Conservation (phyloP, 2,113 vertebrate genomes). For the Paramormyrops kingsleyae region DNA sequence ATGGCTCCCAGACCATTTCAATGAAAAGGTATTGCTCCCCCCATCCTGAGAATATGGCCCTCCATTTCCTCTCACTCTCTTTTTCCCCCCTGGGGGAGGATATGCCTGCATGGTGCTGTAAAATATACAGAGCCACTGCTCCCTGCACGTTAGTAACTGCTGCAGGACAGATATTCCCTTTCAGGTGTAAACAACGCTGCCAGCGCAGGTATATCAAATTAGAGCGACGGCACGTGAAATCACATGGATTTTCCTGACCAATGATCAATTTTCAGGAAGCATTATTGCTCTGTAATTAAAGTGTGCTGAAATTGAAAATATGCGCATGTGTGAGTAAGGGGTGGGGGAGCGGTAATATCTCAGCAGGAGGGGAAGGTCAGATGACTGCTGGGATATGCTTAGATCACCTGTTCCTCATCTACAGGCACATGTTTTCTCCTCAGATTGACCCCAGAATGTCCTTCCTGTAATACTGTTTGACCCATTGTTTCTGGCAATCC, state of each 20-base stretch:
- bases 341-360: not conserved
- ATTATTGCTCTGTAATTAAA: slow-evolving; percentile 32
- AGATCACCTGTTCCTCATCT: not conserved
- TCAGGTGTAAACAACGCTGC: not conserved
- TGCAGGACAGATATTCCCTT: not conserved
- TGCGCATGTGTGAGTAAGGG: not conserved
- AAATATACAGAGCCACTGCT: not conserved
- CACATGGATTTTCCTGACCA: slow-evolving; percentile 30
- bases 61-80: not conserved
- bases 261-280: slow-evolving; percentile 37
- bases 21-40: slow-evolving; percentile 1
- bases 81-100: slow-evolving; percentile 16
- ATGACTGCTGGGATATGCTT: not conserved
- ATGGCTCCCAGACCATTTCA: slow-evolving; percentile 21
- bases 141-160: not conserved
- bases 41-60: not conserved
- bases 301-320: slow-evolving; percentile 21
- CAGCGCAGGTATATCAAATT: slow-evolving; percentile 28
- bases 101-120: not conserved
- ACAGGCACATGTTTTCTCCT: not conserved
- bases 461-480: not conserved
- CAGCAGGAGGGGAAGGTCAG: not conserved
- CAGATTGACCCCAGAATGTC: not conserved
- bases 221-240: slow-evolving; percentile 27
- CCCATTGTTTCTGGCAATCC: not conserved